Conservation (phyloP, 2,797 vertebrate species). For the Tiaroga cobitis region DNA sequence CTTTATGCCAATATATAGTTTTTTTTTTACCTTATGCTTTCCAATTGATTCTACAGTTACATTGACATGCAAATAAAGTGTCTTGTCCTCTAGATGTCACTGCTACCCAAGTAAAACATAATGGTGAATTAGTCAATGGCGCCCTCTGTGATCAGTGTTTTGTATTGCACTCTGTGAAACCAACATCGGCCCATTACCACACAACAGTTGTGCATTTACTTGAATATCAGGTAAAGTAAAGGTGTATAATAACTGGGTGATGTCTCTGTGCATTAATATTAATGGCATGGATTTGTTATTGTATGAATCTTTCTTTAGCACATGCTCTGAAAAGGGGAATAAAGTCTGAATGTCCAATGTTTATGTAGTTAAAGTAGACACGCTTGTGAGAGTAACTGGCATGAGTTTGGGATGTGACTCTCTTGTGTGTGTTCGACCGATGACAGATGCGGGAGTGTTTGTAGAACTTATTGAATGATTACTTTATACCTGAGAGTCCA, state of each 20-base stretch:
- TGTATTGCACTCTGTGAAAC: slow-evolving; percentile 1
- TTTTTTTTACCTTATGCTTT: background rate
- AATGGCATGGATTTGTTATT: background rate
- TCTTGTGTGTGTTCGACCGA: background rate
- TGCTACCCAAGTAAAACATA: slow-evolving; percentile 32
- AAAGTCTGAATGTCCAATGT: background rate
- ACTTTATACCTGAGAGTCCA: background rate
- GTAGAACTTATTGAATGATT: background rate
- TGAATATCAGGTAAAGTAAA: slow-evolving; percentile 4
- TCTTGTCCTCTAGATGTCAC: slow-evolving; percentile 60
- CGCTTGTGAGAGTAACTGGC: background rate
- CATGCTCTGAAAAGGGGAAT: background rate
- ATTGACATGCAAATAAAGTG: background rate
- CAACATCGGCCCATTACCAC: background rate
- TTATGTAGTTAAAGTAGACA: background rate
- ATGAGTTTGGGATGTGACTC: background rate
- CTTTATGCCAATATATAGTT: too few species aligned
- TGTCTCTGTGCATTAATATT: slow-evolving; percentile 1
- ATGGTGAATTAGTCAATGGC: slow-evolving; percentile 13
- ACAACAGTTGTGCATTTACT: slow-evolving; percentile 2
- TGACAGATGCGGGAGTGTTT: background rate
- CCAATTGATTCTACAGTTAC: background rate
- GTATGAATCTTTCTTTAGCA: background rate
- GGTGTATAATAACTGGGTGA: background rate
- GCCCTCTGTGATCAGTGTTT: slow-evolving; percentile 21